Base-by-base conservation (phyloP, 2,888 invertebrate genomes). In the Leptinotarsa peninsularis region DNA sequence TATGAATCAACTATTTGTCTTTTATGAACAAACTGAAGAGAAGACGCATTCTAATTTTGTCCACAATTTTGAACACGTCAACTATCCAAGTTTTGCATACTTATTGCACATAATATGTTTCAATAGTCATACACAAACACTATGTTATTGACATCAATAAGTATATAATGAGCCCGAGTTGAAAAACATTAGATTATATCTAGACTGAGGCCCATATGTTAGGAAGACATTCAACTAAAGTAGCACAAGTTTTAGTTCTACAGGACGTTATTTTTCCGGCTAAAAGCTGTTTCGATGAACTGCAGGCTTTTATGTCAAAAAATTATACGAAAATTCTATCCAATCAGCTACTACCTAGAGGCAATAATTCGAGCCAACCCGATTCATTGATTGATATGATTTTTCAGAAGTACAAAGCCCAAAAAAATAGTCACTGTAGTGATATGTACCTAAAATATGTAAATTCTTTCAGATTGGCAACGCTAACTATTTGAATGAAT, bases 1-100 rank as follows among this genome's bases (percentile, higher is more conserved):
- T 87, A 87, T 86, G 84, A 86, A 86, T 86, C 87, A 87, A 85
- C 86, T 87, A 87, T 85, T 85, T 88, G 88, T 88, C 88, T 88
- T 87, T 88, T 87, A 71, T 66, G 66, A 52, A 71, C 73, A 54
- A 67, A 76, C 76, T 73, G 49, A 60, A 63, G 60, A 63, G 69
- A 49, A 56, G 63, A 68, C 68, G 66, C 63, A 72, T 71, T 68
- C 52, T 54, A 21, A 27, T 71, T 50, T 49, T 63, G 27, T 50
- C 27, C 21, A 14, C 1, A 33, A 63, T 63, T 68, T 74, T 15
- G 4, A 67, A 67, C 15, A 71, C 72, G 71, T 76, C 70, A 49
- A 68, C 27, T 23, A 63, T 49, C 43, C 23, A 66, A 71, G 66
- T 71, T 71, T 27, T 23, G 54, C 71, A 66, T 60, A 66, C 52